phyloP scores from a whole-genome alignment of 2,113 vertebrate genomes.

The Pithys albifrons region DNA sequence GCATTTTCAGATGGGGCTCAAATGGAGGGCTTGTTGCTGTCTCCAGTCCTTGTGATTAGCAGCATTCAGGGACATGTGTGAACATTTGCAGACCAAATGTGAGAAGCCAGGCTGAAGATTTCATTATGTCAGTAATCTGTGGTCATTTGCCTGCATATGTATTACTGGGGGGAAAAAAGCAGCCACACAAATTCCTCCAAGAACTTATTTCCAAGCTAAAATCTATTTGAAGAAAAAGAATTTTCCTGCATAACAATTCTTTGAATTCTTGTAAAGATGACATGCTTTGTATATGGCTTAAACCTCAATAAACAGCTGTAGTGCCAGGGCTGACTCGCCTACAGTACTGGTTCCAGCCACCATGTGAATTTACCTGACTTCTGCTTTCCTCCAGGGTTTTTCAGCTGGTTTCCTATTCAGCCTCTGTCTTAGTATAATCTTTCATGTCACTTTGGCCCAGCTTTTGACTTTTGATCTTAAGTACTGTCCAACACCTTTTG shows the following conservation, averaged over 20 bases:
- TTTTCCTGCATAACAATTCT: neutral
- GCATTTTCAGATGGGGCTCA: neutral
- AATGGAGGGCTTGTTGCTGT: neutral
- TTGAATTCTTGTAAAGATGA: neutral
- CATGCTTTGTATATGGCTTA: neutral
- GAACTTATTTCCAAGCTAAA: neutral
- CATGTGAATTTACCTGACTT: neutral
- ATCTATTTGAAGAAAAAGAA: neutral
- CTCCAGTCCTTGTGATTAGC: neutral
- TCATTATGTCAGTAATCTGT: neutral
- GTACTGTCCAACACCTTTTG: neutral
- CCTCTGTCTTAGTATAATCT: neutral
- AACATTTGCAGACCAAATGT: neutral
- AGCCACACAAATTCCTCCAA: neutral
- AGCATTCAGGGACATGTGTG: neutral
- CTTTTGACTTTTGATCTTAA: neutral
- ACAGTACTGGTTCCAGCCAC: neutral
- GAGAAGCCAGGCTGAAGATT: neutral
- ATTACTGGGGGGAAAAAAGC: neutral
- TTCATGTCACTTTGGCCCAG: neutral
- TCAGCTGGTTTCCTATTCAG: neutral
- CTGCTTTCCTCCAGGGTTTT: neutral
- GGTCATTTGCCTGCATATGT: neutral
- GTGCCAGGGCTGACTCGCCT: neutral
- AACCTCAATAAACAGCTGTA: neutral